Percentiles rank a stretch among this genome's conserved stretches.
These are phyloP conservation scores for Tetragonula clypearis DNA, from an alignment of 1,140 invertebrate genomes.

Conservation along the genomic window DNA sequence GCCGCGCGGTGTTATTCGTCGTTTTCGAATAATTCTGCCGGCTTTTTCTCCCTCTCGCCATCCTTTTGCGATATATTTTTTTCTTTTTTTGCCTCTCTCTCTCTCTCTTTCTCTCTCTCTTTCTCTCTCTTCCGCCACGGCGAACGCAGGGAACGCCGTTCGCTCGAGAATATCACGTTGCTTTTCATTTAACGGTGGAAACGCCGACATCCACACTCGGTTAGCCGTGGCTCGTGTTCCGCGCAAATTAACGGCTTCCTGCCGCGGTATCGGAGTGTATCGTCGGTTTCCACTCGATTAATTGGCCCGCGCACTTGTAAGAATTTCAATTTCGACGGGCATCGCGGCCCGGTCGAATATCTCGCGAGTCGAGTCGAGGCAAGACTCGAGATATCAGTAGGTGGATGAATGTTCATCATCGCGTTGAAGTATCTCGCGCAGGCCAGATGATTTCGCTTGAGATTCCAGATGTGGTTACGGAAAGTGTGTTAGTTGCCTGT, in stretches of 20 bases:
- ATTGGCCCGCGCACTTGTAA: constrained; percentile 26
- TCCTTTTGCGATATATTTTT: not conserved
- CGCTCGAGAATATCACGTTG: not conserved
- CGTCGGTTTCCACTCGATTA: constrained; percentile 5
- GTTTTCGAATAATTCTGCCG: not conserved
- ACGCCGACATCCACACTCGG: not conserved
- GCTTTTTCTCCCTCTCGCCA: too few relatives aligned
- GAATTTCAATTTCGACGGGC: constrained; percentile 19
- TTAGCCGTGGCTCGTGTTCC: not conserved
- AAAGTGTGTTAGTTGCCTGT: too few relatives aligned
- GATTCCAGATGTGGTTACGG: too few relatives aligned
- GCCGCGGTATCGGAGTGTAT: not conserved
- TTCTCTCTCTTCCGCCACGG: not conserved
- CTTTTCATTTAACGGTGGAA: not conserved
- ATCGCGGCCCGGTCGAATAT: not conserved
- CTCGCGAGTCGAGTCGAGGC: not conserved
- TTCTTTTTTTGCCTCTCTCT: too few relatives aligned
- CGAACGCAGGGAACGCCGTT: not conserved
- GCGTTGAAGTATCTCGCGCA: not conserved
- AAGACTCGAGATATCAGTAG: not conserved
- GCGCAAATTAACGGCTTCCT: constrained; percentile 8
- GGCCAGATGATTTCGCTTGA: too few relatives aligned
- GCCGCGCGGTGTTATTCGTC: not conserved
- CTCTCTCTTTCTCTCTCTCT: too few relatives aligned
- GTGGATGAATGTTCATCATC: not conserved